phyloP scores from a whole-genome alignment of 2,113 vertebrate species.

The Vireo altiloquus region DNA sequence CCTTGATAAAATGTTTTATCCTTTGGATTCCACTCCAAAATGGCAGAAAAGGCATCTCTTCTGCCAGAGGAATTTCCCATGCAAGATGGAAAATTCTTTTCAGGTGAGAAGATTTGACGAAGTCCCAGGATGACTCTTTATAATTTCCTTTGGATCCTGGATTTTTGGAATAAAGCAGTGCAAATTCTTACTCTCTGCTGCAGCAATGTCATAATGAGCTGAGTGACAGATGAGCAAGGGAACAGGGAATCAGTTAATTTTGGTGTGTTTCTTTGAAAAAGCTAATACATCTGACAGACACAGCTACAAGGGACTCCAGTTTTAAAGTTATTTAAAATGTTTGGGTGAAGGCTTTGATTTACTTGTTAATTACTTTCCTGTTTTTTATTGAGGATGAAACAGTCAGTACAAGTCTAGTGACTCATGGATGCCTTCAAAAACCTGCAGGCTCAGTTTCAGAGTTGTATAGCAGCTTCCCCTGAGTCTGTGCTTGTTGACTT shows the following conservation, averaged over 20 bases:
- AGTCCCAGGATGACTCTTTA: not conserved
- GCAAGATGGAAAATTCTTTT: not conserved
- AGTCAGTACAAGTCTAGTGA: not conserved
- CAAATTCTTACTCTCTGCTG: not conserved
- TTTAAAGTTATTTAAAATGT: not conserved
- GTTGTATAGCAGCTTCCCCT: not conserved
- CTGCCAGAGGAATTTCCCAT: not conserved
- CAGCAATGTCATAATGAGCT: not conserved
- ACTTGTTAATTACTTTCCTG: slow-evolving; percentile 3
- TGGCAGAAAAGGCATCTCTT: not conserved
- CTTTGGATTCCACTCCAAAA: not conserved
- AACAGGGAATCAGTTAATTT: not conserved
- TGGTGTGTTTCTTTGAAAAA: not conserved
- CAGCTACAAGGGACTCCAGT: not conserved
- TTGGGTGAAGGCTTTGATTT: not conserved
- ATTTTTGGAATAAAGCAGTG: not conserved
- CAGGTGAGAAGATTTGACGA: not conserved
- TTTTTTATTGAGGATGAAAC: not conserved
- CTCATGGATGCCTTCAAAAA: not conserved
- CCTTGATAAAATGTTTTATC: not conserved
- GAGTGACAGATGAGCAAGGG: not conserved
- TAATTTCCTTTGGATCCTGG: not conserved
- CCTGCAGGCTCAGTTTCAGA: not conserved
- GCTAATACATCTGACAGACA: not conserved
- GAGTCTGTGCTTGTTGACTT: not conserved